These are phyloP conservation scores for Achatina immaculata DNA, from an alignment of 1,140 invertebrate genomes.

Conservation along the genomic window DNA sequence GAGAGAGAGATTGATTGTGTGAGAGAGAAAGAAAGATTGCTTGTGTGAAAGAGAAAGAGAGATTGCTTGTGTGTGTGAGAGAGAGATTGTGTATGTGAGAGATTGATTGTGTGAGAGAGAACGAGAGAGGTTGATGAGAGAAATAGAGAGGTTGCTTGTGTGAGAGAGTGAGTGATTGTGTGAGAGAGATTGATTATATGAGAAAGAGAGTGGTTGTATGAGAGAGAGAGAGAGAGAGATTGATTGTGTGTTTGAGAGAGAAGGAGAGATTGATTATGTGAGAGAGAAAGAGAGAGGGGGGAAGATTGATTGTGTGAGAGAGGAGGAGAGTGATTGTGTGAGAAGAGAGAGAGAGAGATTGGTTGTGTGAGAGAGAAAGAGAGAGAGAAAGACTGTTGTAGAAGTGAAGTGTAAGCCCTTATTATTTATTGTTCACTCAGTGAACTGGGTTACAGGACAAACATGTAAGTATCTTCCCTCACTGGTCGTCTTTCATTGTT, in stretches of 20 bases:
- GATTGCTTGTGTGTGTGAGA: background rate
- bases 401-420: no score
- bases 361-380: background rate
- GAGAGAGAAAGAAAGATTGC: background rate
- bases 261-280: background rate
- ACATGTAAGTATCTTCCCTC: slow-evolving; percentile 4
- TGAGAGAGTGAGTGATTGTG: background rate
- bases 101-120: background rate
- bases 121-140: background rate
- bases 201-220: background rate
- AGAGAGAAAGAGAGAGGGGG: background rate
- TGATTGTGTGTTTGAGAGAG: background rate
- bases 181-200: background rate
- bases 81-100: background rate
- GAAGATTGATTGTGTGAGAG: no score
- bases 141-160: background rate
- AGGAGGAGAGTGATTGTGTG: no score
- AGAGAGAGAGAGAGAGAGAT: background rate
- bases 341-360: background rate
- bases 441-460: background rate
- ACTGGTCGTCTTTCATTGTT: background rate
- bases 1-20: background rate
- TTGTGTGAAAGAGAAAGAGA: background rate
- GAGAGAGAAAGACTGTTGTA: no score
- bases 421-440: background rate